Percentiles rank a stretch among this genome's conserved stretches.
Evolutionary conservation across 2,113 vertebrate genomes (phyloP).

Genomic region (Cebus imitator): DNA sequence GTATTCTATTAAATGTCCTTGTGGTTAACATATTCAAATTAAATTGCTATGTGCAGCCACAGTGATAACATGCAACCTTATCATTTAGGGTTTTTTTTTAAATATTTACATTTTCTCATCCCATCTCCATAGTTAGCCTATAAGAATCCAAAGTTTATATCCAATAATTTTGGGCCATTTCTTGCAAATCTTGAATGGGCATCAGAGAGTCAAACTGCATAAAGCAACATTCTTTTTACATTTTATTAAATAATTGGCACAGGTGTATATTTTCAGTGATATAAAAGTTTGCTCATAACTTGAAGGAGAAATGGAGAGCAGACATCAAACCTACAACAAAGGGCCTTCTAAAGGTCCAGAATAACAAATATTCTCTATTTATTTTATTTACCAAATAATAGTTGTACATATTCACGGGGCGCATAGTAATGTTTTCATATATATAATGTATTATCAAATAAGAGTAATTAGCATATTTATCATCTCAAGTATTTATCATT

Average conservation of each 20-base stretch:
- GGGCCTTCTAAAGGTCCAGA: not conserved
- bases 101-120: not conserved
- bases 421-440: not conserved
- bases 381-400: not conserved
- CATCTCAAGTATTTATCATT: not conserved
- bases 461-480: not conserved
- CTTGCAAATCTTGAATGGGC: not conserved
- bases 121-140: not conserved
- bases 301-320: constrained; percentile 6
- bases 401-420: not conserved
- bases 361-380: not conserved
- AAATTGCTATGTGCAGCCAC: constrained; percentile 28
- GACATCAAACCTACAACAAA: not conserved
- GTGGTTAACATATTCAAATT: constrained; percentile 19
- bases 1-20: not conserved
- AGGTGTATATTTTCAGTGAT: not conserved
- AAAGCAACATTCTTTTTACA: not conserved
- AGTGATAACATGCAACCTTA: not conserved
- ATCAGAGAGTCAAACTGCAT: not conserved
- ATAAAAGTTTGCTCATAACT: constrained; percentile 9
- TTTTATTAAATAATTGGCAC: constrained; percentile 20
- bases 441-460: not conserved
- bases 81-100: constrained; percentile 31
- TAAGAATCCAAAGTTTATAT: not conserved
- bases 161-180: not conserved